phyloP scores from a whole-genome alignment of 2,113 vertebrate species.

The Mohoua ochrocephala region DNA sequence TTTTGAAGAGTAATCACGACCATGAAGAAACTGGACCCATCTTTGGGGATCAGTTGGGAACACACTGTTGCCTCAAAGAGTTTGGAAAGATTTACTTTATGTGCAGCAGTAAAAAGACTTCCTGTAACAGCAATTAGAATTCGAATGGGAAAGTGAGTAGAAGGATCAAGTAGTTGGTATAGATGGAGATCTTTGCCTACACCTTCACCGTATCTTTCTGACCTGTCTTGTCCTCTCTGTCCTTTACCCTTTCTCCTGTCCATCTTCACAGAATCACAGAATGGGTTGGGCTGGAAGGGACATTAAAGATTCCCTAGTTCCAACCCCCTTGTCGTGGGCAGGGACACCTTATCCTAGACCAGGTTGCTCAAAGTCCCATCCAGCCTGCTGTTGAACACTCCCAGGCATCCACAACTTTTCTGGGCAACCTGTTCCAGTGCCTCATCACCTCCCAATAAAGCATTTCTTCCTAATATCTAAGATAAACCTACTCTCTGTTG shows the following conservation, averaged over 20 bases:
- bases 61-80: background rate
- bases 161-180: background rate
- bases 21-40: background rate
- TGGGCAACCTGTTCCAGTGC: background rate
- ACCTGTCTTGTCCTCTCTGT: background rate
- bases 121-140: background rate
- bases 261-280: background rate
- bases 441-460: background rate
- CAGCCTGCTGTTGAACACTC: background rate
- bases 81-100: background rate
- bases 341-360: background rate
- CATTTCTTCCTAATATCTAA: background rate
- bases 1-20: background rate
- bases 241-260: background rate
- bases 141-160: background rate
- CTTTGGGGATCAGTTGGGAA: background rate
- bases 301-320: background rate
- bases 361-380: background rate
- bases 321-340: fast-evolving
- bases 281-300: background rate
- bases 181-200: background rate
- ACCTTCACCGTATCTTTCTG: background rate
- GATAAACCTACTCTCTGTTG: background rate
- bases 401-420: background rate
- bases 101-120: background rate